Evolutionary conservation across 2,797 vertebrate species (phyloP), one percentile per base, ranked within the genome.

Genomic region (Momotus momota): DNA sequence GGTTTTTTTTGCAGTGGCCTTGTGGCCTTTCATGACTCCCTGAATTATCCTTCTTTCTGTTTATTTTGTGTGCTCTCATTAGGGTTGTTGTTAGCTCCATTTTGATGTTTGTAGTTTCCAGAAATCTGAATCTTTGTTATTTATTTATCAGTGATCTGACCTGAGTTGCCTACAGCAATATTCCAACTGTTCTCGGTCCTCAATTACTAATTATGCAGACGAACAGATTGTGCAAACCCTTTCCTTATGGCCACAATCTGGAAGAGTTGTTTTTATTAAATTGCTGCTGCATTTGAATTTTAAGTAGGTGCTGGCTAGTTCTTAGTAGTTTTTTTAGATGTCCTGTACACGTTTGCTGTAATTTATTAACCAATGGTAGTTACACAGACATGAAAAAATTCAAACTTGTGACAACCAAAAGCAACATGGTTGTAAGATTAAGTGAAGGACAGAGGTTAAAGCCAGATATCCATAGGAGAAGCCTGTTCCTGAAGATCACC

Each of bases 121-220:
- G 93, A 98, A 98, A 96, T 97, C 92, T 98, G 97, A 98, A 96
- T 97, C 95, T 98, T 98, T 97, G 82, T 95, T 98, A 98, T 98
- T 98, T 98, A 97, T 61, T 97, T 98, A 97, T 97, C 98, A 97
- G 89, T 96, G 95, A 96, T 96, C 95, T 98, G 98, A 98, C 97
- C 97, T 96, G 95, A 93, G 93, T 97, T 97, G 97, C 97, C 96
- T 93, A 96, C 86, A 97, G 98, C 97, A 97, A 96, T 96, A 92
- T 98, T 98, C 98, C 98, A 98, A 98, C 97, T 98, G 97, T 98
- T 98, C 96, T 97, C 95, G 97, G 97, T 97, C 97, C 91, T 98
- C 97, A 95, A 96, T 97, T 97, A 97, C 97, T 98, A 98, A 98
- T 98, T 98, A 98, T 98, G 97, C 97, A 97, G 97, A 97, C 97